A percentile compares a stretch with the other conserved stretches of the same genome.
Evolutionary conservation across 2,113 vertebrate genomes (phyloP).

Genomic region (Odobenus rosmarus): DNA sequence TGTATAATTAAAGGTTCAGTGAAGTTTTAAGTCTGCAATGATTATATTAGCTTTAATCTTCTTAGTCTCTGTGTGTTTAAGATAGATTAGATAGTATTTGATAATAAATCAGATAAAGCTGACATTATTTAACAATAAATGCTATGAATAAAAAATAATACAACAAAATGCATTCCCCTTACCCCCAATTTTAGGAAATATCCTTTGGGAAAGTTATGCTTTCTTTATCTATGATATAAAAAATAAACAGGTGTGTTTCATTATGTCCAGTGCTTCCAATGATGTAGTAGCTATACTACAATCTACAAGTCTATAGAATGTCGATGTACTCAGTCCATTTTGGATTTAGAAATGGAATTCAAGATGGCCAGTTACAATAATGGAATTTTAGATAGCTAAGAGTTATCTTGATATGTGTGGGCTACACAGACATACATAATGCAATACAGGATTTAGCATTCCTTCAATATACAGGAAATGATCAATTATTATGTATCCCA

Average conservation of each 20-base stretch:
- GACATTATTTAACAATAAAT: neutral
- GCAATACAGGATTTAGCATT: neutral
- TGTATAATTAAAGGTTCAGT: constrained; percentile 32
- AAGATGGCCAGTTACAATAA: neutral
- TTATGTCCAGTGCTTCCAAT: neutral
- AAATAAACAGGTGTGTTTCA: neutral
- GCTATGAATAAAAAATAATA: neutral
- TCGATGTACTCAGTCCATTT: neutral
- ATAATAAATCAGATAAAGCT: neutral
- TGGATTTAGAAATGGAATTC: neutral
- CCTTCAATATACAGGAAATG: neutral
- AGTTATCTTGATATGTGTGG: neutral
- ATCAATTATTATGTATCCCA: neutral
- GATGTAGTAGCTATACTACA: neutral
- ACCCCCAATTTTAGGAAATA: neutral
- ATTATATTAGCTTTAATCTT: neutral
- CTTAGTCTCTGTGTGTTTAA: neutral
- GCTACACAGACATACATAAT: neutral
- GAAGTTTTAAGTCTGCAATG: constrained; percentile 12
- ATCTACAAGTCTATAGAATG: neutral
- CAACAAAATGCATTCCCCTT: neutral
- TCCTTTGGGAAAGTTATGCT: neutral
- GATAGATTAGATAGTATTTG: neutral
- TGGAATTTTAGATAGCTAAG: neutral
- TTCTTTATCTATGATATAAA: neutral